phyloP scores from a whole-genome alignment of 2,888 invertebrate species.

The Stomorhina lunata region DNA sequence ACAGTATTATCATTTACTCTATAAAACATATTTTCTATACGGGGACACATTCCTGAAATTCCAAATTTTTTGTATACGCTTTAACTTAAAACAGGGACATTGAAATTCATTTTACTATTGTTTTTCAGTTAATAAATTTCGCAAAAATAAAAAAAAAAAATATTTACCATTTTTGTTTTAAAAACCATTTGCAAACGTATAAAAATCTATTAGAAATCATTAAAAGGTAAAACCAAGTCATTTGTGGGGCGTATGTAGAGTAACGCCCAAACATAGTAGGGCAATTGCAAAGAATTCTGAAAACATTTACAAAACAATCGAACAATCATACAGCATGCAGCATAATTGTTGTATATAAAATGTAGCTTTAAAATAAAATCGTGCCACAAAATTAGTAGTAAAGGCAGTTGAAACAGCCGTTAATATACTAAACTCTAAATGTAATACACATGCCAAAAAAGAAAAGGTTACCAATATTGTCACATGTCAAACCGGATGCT shows the following conservation, averaged over 20 bases:
- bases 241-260: conserved; percentile 73
- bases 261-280: conserved; percentile 65
- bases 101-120: conserved; percentile 29
- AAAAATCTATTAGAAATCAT: conserved; percentile 60
- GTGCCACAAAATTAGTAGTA: conserved; percentile 35
- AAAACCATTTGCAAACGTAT: conserved; percentile 43
- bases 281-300: conserved; percentile 59
- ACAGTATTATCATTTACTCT: neutral
- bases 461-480: conserved; percentile 57
- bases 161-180: conserved; percentile 35
- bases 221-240: conserved; percentile 66
- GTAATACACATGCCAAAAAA: conserved; percentile 35
- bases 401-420: conserved; percentile 28
- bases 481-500: conserved; percentile 65
- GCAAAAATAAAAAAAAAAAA: neutral
- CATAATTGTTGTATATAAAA: neutral
- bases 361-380: conserved; percentile 9
- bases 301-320: conserved; percentile 45
- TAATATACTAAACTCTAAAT: conserved; percentile 21
- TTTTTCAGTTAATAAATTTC: conserved; percentile 6
- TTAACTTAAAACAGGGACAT: neutral
- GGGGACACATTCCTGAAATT: conserved; percentile 9
- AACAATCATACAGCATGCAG: conserved; percentile 21
- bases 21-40: neutral
- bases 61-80: neutral